These are phyloP conservation scores for Halichoerus grypus DNA, from an alignment of 2,113 vertebrate genomes.

Conservation along the genomic window DNA sequence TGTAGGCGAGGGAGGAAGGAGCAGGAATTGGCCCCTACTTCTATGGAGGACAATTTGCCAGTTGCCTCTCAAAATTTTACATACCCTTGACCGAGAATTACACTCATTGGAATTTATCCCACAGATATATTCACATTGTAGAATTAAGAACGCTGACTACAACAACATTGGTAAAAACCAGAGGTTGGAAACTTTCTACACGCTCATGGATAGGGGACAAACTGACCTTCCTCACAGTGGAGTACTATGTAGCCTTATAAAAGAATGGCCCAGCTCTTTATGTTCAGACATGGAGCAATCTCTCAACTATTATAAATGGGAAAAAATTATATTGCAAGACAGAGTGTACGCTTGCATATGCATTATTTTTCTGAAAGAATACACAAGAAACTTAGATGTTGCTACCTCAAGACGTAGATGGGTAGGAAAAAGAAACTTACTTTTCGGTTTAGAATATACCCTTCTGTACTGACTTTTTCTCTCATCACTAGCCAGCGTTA, in stretches of 20 bases:
- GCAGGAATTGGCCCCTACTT: neutral
- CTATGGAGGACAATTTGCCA: neutral
- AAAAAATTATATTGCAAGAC: neutral
- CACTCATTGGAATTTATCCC: neutral
- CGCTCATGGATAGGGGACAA: neutral
- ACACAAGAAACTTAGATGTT: neutral
- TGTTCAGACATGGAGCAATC: neutral
- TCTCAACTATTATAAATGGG: neutral
- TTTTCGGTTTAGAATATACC: slow-evolving; percentile 29
- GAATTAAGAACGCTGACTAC: neutral
- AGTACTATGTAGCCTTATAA: neutral
- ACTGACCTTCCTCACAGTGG: neutral
- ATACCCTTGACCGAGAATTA: neutral
- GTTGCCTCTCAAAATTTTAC: neutral
- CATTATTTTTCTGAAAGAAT: neutral
- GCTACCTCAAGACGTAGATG: neutral
- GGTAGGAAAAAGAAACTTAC: neutral
- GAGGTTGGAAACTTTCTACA: neutral
- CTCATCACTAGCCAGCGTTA: neutral
- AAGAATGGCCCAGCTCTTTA: neutral
- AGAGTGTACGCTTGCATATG: neutral
- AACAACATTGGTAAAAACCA: neutral
- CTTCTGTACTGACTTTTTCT: neutral
- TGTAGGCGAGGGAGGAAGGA: neutral
- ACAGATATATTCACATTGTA: neutral